A percentile compares a stretch with the other conserved stretches of the same genome.
Evolutionary conservation across 1,140 invertebrate species (phyloP).

Genomic region (Leptinotarsa defecta): DNA sequence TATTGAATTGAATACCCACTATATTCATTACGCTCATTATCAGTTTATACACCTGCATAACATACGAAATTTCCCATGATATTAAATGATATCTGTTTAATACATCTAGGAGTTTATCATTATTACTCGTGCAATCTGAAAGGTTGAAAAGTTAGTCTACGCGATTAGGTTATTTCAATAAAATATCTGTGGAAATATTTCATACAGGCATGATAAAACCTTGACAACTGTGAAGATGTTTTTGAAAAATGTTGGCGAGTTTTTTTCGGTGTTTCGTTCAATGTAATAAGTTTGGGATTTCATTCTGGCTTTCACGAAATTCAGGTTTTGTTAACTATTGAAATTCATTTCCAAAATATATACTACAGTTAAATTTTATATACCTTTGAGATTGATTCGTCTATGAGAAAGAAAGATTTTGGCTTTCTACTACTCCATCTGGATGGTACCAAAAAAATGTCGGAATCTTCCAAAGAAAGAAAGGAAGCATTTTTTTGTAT

Average conservation of each 20-base stretch:
- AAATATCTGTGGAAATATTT: neutral
- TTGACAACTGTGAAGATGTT: too few species aligned
- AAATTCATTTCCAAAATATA: neutral
- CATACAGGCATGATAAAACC: neutral
- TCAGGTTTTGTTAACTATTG: neutral
- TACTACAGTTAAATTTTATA: neutral
- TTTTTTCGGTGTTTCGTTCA: too few species aligned
- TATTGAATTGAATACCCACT: slow-evolving; percentile 30
- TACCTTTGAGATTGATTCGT: neutral
- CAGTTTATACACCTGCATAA: slow-evolving; percentile 38
- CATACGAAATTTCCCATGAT: slow-evolving; percentile 38
- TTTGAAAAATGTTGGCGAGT: neutral
- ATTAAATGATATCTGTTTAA: slow-evolving; percentile 35
- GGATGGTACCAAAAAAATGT: too few species aligned
- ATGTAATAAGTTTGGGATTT: too few species aligned
- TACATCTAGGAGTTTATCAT: slow-evolving; percentile 34
- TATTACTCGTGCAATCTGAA: slow-evolving; percentile 28
- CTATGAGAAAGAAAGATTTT: neutral
- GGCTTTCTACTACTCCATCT: too few species aligned
- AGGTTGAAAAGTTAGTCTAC: slow-evolving; percentile 8
- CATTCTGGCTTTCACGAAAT: neutral
- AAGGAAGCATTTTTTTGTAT: too few species aligned
- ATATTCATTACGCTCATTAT: slow-evolving; percentile 37
- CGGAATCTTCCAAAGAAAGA: too few species aligned
- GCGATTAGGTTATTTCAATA: slow-evolving; percentile 14